Evolutionary conservation across 2,888 invertebrate species (phyloP), one percentile per base, ranked within the genome.

Genomic region (Amiota minor): DNA sequence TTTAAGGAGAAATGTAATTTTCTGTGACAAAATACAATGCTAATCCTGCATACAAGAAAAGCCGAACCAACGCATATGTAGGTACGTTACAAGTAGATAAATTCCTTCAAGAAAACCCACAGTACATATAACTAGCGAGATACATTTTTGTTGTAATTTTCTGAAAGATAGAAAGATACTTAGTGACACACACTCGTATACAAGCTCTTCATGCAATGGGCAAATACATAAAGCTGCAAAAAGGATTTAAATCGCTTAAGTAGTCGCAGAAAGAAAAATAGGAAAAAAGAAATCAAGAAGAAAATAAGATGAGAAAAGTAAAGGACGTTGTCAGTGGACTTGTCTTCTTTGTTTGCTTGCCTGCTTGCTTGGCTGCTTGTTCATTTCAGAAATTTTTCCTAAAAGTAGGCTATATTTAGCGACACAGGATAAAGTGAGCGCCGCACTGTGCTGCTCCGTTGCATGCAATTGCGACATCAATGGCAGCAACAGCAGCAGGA

Each of bases 1-100:
- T 80, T 81, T 76, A 77, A 86, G 85, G 81, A 81, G 79, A 84
- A 87, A 85, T 86, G 84, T 85, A 85, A 85, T 85, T 85, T 85
- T 84, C 87, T 84, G 83, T 82, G 81, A 83, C 84, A 85, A 86
- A 86, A 82, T 85, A 82, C 85, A 82, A 86, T 82, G 86, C 84
- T 85, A 84, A 84, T 84, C 86, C 84, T 35, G 76, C 75, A 78
- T 70, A 78, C 78, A 70, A 47, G 59, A 49, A 49, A 49, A 65
- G 65, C 65, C 46, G 46, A n/a, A 35, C 35, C 6, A 35, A 35
- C 35, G 14, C 50, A 50, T 53, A 53, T 10, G 53, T 53, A 14
- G 50, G 11, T 50, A 50, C n/a, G n/a, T n/a, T 50, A 53, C 53
- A 53, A 35, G 35, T 35, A 35, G 35, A 65, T 65, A 65, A 65